phyloP scores from a whole-genome alignment of 2,113 vertebrate species.

The Hemibagrus wyckioides region DNA sequence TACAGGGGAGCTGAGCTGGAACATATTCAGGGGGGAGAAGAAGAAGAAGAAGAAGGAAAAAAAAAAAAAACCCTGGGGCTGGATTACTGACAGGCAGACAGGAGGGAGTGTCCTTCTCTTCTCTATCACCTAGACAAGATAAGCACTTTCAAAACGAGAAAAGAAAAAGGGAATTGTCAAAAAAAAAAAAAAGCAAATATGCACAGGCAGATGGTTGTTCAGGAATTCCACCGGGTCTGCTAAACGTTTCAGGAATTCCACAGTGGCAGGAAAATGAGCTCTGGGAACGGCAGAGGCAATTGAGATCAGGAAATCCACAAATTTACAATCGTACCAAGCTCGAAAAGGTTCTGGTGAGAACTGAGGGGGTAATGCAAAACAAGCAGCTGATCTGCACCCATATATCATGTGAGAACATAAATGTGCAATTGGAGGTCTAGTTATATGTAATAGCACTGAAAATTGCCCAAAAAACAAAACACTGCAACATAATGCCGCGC shows the following conservation, averaged over 20 bases:
- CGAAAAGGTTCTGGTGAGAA: not conserved
- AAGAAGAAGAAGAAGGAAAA: slow-evolving; percentile 23
- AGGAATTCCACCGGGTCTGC: slow-evolving; percentile 2
- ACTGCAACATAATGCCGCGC: not conserved
- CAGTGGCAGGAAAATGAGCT: slow-evolving; percentile 41
- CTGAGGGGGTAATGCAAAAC: not conserved
- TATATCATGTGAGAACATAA: slow-evolving; percentile 8
- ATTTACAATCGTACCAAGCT: not conserved
- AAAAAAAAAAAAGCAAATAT: slow-evolving; percentile 25
- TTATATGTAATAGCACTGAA: not conserved
- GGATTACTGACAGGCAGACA: slow-evolving; percentile 30
- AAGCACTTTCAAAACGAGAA: not conserved
- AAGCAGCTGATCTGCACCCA: not conserved
- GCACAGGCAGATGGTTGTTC: not conserved
- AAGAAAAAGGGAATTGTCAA: slow-evolving; percentile 7
- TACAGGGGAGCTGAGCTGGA: slow-evolving; percentile 60
- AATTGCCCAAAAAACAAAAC: not conserved
- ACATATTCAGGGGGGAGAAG: slow-evolving; percentile 45
- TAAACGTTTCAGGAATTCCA: slow-evolving; percentile 36
- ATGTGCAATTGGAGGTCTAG: not conserved
- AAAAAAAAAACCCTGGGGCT: slow-evolving; percentile 39
- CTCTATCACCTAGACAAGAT: slow-evolving; percentile 16
- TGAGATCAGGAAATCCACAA: slow-evolving; percentile 39
- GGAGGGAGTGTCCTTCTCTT: slow-evolving; percentile 40
- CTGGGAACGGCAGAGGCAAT: slow-evolving; percentile 21